Conservation (phyloP, 1,140 invertebrate genomes). For the Colletes gigas region DNA sequence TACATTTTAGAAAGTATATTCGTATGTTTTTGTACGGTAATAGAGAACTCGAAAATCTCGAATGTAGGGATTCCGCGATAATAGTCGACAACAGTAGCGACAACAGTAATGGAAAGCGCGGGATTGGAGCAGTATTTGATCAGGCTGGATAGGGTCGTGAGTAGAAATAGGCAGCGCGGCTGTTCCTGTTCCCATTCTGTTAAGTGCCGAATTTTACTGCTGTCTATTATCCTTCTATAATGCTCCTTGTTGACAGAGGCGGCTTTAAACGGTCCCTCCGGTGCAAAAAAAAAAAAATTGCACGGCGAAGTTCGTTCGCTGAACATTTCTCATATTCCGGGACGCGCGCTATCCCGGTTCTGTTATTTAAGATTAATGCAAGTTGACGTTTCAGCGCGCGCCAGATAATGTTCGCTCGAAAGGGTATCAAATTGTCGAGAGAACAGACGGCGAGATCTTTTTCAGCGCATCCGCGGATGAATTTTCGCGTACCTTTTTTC, state of each 20-base stretch:
- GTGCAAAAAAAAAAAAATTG: constrained; percentile 18
- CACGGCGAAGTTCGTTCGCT: neutral
- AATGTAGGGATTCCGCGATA: constrained; percentile 27
- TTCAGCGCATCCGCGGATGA: neutral
- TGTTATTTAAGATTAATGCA: constrained; percentile 11
- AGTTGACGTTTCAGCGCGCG: neutral
- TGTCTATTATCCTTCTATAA: constrained; percentile 66
- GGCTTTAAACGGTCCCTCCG: constrained; percentile 44
- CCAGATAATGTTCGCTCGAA: neutral
- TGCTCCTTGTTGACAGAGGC: constrained; percentile 52
- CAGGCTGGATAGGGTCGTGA: constrained; percentile 73
- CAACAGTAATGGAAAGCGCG: constrained; percentile 66
- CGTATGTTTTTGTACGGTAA: no score
- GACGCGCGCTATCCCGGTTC: neutral
- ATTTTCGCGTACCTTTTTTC: neutral
- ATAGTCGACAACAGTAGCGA: constrained; percentile 54
- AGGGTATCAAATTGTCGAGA: neutral
- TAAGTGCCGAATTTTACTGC: constrained; percentile 69
- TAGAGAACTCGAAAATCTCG: neutral
- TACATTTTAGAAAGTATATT: no score
- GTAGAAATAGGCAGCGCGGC: constrained; percentile 74
- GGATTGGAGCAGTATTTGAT: constrained; percentile 75
- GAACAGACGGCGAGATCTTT: neutral
- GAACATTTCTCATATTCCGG: neutral
- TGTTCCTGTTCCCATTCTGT: constrained; percentile 78